phyloP scores from a whole-genome alignment of 2,797 vertebrate genomes.

The Streptopelia turtur region DNA sequence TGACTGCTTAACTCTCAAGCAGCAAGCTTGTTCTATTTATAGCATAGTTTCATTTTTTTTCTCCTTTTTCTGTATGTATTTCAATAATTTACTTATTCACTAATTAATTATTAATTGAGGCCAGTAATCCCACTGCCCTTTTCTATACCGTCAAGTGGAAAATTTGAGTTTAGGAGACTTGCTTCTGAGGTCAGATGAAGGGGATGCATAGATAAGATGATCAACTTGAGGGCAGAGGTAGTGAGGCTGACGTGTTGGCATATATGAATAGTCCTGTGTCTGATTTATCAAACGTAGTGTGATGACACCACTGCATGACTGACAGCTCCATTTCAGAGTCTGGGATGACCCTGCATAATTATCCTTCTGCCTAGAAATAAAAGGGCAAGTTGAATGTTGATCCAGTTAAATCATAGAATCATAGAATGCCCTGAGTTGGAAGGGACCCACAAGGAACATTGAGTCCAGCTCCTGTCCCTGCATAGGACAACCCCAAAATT shows the following conservation, averaged over 20 bases:
- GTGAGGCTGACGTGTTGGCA: not conserved
- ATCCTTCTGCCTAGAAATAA: not conserved
- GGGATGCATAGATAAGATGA: not conserved
- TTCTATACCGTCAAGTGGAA: not conserved
- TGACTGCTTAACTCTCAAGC: slow-evolving; percentile 1
- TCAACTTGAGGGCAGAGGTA: not conserved
- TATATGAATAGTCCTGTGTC: not conserved
- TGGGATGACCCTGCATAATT: not conserved
- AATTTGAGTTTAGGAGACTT: not conserved
- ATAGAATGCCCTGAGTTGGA: no score
- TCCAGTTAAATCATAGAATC: not conserved
- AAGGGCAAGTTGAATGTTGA: not conserved
- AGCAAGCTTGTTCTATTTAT: slow-evolving; percentile 30
- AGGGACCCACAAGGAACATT: no score
- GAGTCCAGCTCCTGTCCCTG: no score
- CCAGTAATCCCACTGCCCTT: not conserved
- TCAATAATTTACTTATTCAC: slow-evolving; percentile 33
- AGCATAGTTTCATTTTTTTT: not conserved
- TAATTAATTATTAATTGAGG: not conserved
- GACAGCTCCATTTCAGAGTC: not conserved
- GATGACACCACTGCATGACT: not conserved
- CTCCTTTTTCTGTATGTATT: not conserved
- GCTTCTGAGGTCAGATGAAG: not conserved
- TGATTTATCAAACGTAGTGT: not conserved
- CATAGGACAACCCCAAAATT: no score